A percentile compares a stretch with the other conserved stretches of the same genome.
Conservation (phyloP, 35 echinoderm and acorn worm species). For the Heliocidaris tuberculata region DNA sequence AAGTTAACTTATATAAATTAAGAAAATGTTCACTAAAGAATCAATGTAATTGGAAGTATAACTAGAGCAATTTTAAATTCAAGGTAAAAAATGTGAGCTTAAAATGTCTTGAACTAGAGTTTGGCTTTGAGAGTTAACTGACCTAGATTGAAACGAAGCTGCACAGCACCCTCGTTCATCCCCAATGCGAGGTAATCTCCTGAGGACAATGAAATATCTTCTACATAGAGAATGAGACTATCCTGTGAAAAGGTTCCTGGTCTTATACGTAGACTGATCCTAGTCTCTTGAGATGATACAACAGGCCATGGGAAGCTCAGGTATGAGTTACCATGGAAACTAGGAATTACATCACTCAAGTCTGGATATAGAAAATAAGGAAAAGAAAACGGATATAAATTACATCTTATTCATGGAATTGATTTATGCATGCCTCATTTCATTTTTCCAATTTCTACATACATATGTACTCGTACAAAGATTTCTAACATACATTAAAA, state of each 20-base stretch:
- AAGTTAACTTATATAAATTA: no score
- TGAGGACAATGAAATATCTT: constrained; percentile 8
- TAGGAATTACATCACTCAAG: constrained; percentile 62
- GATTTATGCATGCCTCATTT: not conserved
- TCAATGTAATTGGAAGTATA: no score
- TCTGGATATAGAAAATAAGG: constrained; percentile 52
- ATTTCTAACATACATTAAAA: no score
- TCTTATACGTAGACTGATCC: constrained; percentile 60
- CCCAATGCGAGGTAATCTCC: constrained; percentile 79
- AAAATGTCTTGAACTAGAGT: no score
- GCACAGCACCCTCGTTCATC: constrained; percentile 62
- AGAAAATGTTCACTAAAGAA: no score
- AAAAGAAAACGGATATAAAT: not conserved
- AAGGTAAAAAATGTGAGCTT: no score
- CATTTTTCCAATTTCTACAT: no score
- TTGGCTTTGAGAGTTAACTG: not conserved
- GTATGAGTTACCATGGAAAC: constrained; percentile 72
- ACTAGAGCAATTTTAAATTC: no score
- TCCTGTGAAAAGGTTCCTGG: constrained; percentile 28
- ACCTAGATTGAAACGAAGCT: constrained; percentile 83
- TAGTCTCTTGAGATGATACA: constrained; percentile 52
- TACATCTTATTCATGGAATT: not conserved
- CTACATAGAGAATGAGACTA: constrained; percentile 69
- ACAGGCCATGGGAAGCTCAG: constrained; percentile 48
- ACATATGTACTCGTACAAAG: no score